phyloP scores from a whole-genome alignment of 1,140 invertebrate species.

The Reticulitermes speratus region DNA sequence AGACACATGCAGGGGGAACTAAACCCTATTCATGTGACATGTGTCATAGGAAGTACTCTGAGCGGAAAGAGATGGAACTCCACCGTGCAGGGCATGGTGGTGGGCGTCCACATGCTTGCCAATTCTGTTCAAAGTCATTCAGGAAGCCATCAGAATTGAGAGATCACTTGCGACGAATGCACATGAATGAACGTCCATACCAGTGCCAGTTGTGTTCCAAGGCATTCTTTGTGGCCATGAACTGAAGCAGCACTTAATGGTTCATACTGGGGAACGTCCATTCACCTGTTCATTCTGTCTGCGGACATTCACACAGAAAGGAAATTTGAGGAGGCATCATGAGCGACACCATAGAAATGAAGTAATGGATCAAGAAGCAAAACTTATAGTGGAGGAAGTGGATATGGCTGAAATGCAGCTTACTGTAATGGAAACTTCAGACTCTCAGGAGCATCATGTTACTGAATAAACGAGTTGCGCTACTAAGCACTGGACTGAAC shows the following conservation, averaged over 20 bases:
- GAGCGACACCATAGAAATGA: neutral
- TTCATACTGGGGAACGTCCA: conserved; percentile 43
- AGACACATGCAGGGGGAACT: conserved; percentile 10
- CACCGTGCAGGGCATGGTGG: conserved; percentile 5
- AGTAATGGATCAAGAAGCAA: neutral
- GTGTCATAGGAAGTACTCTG: neutral
- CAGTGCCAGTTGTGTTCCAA: conserved; percentile 45
- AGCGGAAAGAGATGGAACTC: conserved; percentile 1
- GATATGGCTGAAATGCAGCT: no score
- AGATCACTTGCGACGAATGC: conserved; percentile 30
- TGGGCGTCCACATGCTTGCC: neutral
- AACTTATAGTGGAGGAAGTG: neutral
- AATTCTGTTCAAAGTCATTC: conserved; percentile 18
- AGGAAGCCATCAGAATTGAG: conserved; percentile 29
- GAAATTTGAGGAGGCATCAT: conserved; percentile 46
- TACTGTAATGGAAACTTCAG: no score
- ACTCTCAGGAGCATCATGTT: no score
- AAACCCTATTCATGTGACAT: neutral
- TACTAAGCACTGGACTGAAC: no score
- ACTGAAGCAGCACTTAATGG: conserved; percentile 38
- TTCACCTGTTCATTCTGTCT: conserved; percentile 46
- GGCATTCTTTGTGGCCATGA: conserved; percentile 41
- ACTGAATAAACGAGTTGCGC: no score
- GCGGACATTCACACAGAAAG: conserved; percentile 46
- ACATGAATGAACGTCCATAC: conserved; percentile 47